Evolutionary conservation across 2,888 invertebrate genomes (phyloP), one percentile per base, ranked within the genome.

Genomic region (Tortrix viridana): DNA sequence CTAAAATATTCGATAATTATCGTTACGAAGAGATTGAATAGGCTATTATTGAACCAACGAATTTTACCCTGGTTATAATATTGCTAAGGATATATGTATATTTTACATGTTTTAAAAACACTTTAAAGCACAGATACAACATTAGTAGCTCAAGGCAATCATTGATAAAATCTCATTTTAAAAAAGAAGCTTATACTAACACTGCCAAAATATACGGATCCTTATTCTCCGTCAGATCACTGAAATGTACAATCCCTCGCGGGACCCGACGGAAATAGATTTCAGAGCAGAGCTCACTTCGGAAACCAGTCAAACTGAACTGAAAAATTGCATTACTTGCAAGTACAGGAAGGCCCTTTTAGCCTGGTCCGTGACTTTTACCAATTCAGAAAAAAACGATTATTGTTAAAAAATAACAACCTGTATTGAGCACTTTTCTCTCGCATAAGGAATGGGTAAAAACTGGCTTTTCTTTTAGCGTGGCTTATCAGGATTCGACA

Each of bases 401-500:
- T 26, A 44, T 26, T 55, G 43, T 53, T 16, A 55, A 55, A 55
- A 54, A 53, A 47, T 16, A 46, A 53, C 22, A 46, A 41, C 44
- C 44, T 16, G 16, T 22, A 44, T 55, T 55, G 22, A 60, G 46
- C 52, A 46, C 38, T 53, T 46, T 53, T 38, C 44, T 12, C 44
- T 44, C 52, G 37, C 38, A 26, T 59, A 50, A 50, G 57, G 38
- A 52, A 47, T 46, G 37, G 53, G 54, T 50, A 54, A 19, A 57
- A 60, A 63, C 48, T 53, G 44, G 53, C 38, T 74, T 71, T 79
- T 78, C 79, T 81, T 82, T 80, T 79, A 79, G 71, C 74, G 70
- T 71, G 75, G 81, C 82, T 85, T 85, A 85, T 83, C 85, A 79
- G 80, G 81, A 79, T 80, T 75, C 79, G 67, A 71, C 75, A 73